Evolutionary conservation across 2,888 invertebrate species (phyloP).

Genomic region (Leptinotarsa juncta): DNA sequence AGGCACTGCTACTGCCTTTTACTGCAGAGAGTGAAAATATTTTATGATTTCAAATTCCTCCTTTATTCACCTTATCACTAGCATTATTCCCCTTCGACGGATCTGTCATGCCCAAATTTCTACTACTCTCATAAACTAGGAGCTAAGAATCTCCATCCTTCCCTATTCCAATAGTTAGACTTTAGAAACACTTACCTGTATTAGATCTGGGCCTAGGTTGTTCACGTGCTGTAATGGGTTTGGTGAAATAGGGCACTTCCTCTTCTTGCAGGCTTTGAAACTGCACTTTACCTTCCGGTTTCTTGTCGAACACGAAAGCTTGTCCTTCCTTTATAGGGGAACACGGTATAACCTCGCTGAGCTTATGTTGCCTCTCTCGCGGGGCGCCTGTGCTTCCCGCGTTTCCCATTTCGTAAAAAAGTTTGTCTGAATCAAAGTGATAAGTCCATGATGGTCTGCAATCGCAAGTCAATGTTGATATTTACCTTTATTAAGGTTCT

Average conservation of each 20-base stretch:
- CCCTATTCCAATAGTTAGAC: not conserved
- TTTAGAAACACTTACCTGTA: constrained; percentile 65
- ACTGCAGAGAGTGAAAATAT: not conserved
- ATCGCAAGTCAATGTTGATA: not conserved
- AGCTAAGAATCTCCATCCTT: no score
- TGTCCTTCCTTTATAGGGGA: constrained; percentile 79
- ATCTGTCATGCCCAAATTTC: no score
- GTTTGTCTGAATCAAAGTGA: not conserved
- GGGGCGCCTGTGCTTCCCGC: constrained; percentile 80
- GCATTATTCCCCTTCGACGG: no score
- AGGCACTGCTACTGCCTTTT: not conserved
- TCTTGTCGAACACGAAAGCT: constrained; percentile 89
- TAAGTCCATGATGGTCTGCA: no score
- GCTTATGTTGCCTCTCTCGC: constrained; percentile 81
- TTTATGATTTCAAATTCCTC: not conserved
- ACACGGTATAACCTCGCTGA: constrained; percentile 70
- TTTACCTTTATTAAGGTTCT: not conserved
- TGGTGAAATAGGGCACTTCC: constrained; percentile 83
- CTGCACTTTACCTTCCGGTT: constrained; percentile 74
- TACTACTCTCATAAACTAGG: no score
- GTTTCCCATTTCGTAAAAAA: constrained; percentile 75
- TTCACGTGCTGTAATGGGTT: constrained; percentile 68
- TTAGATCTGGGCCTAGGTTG: constrained; percentile 76
- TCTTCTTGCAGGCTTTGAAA: constrained; percentile 80
- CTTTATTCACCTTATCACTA: not conserved